A percentile compares a stretch with the other conserved stretches of the same genome.
phyloP scores from a whole-genome alignment of 2,888 invertebrate species.

The Abscondita cerata region DNA sequence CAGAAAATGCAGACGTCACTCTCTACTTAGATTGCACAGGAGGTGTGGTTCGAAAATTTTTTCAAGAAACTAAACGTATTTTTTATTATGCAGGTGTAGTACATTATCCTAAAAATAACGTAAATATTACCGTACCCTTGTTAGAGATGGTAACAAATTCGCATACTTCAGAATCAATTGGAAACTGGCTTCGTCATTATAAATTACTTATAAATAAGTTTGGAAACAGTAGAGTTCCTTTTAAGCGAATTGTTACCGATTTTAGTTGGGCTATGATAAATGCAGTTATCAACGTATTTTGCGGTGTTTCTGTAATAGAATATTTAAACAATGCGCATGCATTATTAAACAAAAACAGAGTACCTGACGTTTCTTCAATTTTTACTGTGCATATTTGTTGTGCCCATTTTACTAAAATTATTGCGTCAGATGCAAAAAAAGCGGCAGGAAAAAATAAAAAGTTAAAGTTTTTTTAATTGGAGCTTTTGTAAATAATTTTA shows the following conservation, averaged over 20 bases:
- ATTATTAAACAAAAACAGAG: neutral
- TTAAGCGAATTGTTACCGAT: constrained; percentile 6
- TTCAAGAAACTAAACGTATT: too few species aligned
- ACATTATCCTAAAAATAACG: neutral
- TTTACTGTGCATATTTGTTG: constrained; percentile 5
- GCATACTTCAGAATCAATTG: neutral
- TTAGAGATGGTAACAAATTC: constrained; percentile 6
- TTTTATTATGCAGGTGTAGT: neutral
- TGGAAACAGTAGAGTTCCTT: neutral
- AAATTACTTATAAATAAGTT: too few species aligned
- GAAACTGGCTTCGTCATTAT: neutral
- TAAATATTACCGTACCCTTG: neutral
- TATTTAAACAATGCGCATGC: neutral
- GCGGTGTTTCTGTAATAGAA: neutral
- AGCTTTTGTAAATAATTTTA: neutral
- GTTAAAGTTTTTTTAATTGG: constrained; percentile 5
- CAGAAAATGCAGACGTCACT: neutral
- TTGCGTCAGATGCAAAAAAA: constrained; percentile 4
- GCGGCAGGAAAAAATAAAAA: neutral
- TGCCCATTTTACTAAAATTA: constrained; percentile 9
- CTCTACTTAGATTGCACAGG: constrained; percentile 4
- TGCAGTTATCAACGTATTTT: neutral
- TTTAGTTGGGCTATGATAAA: constrained; percentile 8
- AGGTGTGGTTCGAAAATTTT: neutral
- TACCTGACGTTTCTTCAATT: neutral